Conservation (phyloP, 2,797 vertebrate genomes). For the Gobio occitaniae region DNA sequence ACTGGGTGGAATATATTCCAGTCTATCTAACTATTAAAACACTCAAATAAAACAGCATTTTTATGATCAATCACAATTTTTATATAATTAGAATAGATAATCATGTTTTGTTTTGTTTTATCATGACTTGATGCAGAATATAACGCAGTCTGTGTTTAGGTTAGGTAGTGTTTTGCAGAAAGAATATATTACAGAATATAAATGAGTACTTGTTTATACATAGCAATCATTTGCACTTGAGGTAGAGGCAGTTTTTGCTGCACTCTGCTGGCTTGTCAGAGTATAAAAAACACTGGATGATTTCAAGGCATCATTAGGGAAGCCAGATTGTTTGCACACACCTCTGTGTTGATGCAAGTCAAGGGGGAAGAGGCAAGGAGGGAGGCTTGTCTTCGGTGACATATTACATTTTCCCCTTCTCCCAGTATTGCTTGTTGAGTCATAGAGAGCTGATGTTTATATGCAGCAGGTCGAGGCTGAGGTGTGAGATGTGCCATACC, state of each 20-base stretch:
- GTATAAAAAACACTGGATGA: conserved; percentile 27
- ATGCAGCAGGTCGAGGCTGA: conserved; percentile 72
- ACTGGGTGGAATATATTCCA: not conserved
- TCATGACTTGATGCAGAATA: not conserved
- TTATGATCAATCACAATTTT: not conserved
- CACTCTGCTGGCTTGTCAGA: conserved; percentile 55
- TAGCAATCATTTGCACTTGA: not conserved
- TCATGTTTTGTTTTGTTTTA: conserved; percentile 2
- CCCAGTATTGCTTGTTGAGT: conserved; percentile 63
- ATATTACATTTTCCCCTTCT: conserved; percentile 54
- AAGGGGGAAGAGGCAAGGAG: conserved; percentile 8
- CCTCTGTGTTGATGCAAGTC: conserved; percentile 17
- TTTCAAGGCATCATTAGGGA: conserved; percentile 50
- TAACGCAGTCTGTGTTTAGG: not conserved
- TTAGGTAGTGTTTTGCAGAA: not conserved
- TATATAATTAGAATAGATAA: not conserved
- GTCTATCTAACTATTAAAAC: not conserved
- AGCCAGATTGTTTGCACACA: conserved; percentile 27
- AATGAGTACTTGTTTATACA: not conserved
- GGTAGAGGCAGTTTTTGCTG: conserved; percentile 56
- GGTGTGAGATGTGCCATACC: conserved; percentile 71
- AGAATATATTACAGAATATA: not conserved
- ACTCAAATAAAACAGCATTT: not conserved
- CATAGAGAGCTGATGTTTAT: conserved; percentile 63
- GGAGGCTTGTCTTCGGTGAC: conserved; percentile 55